A percentile compares a stretch with the other conserved stretches of the same genome.
These are phyloP conservation scores for Drosophila cardini DNA, from an alignment of 1,140 invertebrate genomes.

Conservation along the genomic window DNA sequence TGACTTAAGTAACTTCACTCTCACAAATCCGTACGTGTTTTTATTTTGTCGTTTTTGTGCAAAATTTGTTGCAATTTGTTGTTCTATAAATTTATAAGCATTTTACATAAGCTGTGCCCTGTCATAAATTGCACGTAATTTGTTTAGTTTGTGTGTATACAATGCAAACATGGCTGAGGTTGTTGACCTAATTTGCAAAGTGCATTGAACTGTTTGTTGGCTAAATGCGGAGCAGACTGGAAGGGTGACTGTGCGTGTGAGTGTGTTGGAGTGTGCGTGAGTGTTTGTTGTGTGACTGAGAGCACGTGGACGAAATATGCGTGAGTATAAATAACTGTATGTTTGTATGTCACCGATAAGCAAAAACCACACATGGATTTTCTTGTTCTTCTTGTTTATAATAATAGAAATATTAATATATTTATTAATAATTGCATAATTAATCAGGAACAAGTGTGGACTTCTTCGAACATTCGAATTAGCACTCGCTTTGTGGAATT, in stretches of 20 bases:
- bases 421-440: not conserved
- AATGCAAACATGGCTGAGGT: constrained; percentile 48
- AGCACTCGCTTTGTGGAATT: constrained; percentile 9
- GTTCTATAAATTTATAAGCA: not conserved
- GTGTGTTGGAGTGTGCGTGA: not conserved
- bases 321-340: not conserved
- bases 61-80: constrained; percentile 8
- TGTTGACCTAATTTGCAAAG: constrained; percentile 83
- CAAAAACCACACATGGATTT: constrained; percentile 1
- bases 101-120: not conserved
- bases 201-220: constrained; percentile 77
- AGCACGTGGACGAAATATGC: not conserved
- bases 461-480: constrained; percentile 6
- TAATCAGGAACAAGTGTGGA: not conserved
- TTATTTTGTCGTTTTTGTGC: not conserved
- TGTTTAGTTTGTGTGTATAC: not conserved
- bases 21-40: not conserved
- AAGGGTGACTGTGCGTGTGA: constrained; percentile 14
- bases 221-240: constrained; percentile 36
- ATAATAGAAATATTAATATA: not conserved
- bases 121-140: not conserved
- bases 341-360: constrained; percentile 9
- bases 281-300: not conserved
- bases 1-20: constrained; percentile 11
- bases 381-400: not conserved